Evolutionary conservation across 2,797 vertebrate species (phyloP).

Genomic region (Acropternis orthonyx): DNA sequence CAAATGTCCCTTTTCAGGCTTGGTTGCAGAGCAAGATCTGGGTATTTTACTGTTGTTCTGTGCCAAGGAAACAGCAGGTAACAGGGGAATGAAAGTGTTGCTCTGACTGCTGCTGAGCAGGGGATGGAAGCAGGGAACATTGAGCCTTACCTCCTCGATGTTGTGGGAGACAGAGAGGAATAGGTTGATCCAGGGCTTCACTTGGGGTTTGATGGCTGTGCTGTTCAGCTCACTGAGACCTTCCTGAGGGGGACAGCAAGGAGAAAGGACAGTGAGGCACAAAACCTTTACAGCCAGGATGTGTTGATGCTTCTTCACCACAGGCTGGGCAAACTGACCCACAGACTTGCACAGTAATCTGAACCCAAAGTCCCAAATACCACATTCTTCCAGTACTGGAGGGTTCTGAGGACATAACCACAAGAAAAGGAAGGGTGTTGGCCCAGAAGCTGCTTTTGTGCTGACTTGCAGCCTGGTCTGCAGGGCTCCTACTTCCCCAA

Average conservation of each 20-base stretch:
- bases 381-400: not conserved
- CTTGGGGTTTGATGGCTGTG: constrained; percentile 93
- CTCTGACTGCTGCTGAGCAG: not conserved
- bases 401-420: not conserved
- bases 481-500: not conserved
- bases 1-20: not conserved
- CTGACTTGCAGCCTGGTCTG: not conserved
- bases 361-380: not conserved
- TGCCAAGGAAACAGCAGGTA: not conserved
- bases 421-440: not conserved
- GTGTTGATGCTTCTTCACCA: not conserved
- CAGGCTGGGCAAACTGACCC: not conserved
- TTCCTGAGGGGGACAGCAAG: constrained; percentile 78
- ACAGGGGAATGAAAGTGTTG: not conserved
- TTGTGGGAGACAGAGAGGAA: constrained; percentile 96
- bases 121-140: not conserved
- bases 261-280: not conserved
- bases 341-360: not conserved
- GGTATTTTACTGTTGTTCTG: not conserved
- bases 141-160: constrained; percentile 89
- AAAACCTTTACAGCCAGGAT: not conserved
- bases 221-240: constrained; percentile 91
- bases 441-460: not conserved
- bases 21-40: not conserved
- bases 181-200: constrained; percentile 97